Evolutionary conservation across 2,888 invertebrate genomes (phyloP).

Genomic region (Phymatocera aterrima): DNA sequence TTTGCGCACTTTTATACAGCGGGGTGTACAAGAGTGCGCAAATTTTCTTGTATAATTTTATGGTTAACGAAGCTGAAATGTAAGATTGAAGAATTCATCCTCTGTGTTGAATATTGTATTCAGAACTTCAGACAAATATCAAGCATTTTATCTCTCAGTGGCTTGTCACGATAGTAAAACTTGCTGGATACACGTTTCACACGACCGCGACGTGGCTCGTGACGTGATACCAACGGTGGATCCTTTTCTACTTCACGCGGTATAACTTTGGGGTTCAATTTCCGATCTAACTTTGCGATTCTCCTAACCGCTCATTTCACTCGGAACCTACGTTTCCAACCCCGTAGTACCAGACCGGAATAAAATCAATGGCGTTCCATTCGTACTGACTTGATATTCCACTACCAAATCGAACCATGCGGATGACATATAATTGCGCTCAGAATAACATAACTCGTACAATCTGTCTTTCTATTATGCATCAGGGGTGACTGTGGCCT

Average conservation of each 20-base stretch:
- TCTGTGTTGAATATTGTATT: too few species aligned
- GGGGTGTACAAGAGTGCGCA: too few species aligned
- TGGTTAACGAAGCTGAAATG: too few species aligned
- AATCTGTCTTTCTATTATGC: not conserved
- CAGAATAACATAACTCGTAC: not conserved
- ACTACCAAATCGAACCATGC: not conserved
- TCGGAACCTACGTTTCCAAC: not conserved
- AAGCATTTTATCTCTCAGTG: too few species aligned
- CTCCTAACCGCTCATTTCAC: not conserved
- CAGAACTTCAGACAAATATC: too few species aligned
- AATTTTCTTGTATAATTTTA: too few species aligned
- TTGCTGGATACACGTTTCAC: too few species aligned
- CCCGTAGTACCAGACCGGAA: not conserved
- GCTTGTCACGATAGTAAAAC: too few species aligned
- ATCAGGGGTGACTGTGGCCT: not conserved
- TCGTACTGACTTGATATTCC: not conserved
- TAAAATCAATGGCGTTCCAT: conserved; percentile 19
- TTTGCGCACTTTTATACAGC: too few species aligned
- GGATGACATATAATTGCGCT: not conserved
- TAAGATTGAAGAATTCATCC: too few species aligned
- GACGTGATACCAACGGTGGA: not conserved
- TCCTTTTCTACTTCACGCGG: not conserved
- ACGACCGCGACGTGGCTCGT: not conserved
- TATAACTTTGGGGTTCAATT: not conserved
- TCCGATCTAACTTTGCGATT: not conserved